Base-by-base conservation (phyloP, 2,797 vertebrate species). In the Falco novaeseelandiae region DNA sequence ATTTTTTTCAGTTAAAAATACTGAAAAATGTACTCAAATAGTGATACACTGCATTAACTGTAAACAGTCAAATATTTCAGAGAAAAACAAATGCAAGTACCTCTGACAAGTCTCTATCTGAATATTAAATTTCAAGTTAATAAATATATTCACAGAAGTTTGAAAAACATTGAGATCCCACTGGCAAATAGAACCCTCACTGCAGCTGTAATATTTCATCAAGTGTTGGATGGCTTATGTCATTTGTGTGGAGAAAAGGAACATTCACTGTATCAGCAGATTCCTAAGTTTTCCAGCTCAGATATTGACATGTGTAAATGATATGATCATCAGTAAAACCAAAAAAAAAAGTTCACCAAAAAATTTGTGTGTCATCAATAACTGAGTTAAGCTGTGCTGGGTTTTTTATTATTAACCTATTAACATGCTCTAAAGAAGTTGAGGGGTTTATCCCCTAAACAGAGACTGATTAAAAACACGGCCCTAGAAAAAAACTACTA, bases 141-240 rank as follows among this genome's bases (percentile, higher is more conserved):
- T 71, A 92, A 93, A 93, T 61, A 67, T 44, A 85, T 74, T 94
- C 63, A 38, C 29, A 88, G n/a, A 90, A 82, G 32, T 89, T 9
- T 57, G 15, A 80, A 92, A 90, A 94, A 44, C 34, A 69, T 29
- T 78, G 48, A 76, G 38, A 80, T 87, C 83, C 54, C 71, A 89
- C 48, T 74, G 55, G 59, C 73, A 85, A 44, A 92, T 15, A 92
- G 46, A 90, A 81, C 48, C 77, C 55, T 73, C 46, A 27, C 36
- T 83, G 88, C 93, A 94, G 91, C 86, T 97, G 93, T 77, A 97
- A 72, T 81, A 70, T 94, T 94, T 96, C 88, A 91, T 92, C 81
- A 96, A 92, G 52, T 65, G 14, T 74, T 94, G 69, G 72, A 84
- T 32, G 29, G 42, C 86, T 94, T 83, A 46, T 77, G 69, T 91